Conservation (phyloP, 2,888 invertebrate genomes). For the Xestia c-nigrum region DNA sequence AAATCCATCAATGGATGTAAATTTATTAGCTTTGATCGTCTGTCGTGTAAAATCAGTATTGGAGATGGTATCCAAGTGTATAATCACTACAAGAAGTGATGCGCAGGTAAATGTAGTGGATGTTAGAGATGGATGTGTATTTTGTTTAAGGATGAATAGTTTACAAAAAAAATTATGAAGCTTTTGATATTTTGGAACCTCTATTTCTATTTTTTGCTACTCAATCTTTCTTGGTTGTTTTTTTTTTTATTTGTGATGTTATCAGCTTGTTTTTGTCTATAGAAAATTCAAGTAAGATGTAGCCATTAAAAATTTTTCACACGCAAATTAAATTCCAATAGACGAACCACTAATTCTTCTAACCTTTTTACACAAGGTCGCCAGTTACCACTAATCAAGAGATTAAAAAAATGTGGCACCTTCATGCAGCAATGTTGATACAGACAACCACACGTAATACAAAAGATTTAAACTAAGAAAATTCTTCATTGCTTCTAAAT, state of each 20-base stretch:
- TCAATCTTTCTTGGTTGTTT: not conserved
- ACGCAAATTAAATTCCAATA: constrained; percentile 32
- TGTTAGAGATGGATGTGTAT: not conserved
- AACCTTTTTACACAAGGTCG: constrained; percentile 45
- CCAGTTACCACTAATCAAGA: constrained; percentile 29
- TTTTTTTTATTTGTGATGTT: not conserved
- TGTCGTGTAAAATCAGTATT: not conserved
- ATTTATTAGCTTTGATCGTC: not conserved
- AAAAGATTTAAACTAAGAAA: not conserved
- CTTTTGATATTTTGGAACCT: not conserved
- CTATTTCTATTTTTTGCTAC: not conserved
- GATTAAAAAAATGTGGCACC: constrained; percentile 51
- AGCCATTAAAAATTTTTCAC: not conserved
- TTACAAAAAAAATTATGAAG: not conserved
- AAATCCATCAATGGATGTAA: constrained; percentile 5
- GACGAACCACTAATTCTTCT: constrained; percentile 36
- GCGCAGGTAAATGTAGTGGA: constrained; percentile 33
- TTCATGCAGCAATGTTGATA: constrained; percentile 24
- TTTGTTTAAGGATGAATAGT: not conserved
- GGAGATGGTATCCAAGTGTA: not conserved
- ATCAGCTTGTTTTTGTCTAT: not conserved
- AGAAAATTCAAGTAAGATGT: not conserved
- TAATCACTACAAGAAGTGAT: constrained; percentile 42
- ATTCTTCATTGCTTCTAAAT: not conserved
- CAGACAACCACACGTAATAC: not conserved